phyloP scores from a whole-genome alignment of 23 tunicate species.

The Trididemnum clinides region DNA sequence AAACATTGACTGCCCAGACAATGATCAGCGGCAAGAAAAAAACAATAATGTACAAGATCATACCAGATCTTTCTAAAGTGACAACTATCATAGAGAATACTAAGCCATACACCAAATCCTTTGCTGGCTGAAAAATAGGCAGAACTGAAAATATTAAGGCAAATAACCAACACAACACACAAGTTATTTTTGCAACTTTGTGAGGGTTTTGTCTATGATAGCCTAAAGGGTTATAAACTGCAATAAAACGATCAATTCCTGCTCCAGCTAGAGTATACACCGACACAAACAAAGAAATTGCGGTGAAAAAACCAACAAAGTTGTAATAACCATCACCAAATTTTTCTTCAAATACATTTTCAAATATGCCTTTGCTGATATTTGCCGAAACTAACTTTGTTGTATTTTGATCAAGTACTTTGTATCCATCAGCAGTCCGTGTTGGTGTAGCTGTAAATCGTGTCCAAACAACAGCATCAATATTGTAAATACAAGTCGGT shows the following conservation, averaged over 20 bases:
- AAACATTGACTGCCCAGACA: slow-evolving; percentile 59
- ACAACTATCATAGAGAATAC: neutral
- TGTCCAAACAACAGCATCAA: neutral
- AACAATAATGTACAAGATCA: slow-evolving; percentile 31
- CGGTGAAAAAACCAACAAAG: slow-evolving; percentile 70
- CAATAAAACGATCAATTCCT: slow-evolving; percentile 64
- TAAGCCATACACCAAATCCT: neutral
- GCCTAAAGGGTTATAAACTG: slow-evolving; percentile 51
- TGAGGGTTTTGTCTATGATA: slow-evolving; percentile 65
- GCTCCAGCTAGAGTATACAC: slow-evolving; percentile 72
- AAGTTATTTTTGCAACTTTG: slow-evolving; percentile 24
- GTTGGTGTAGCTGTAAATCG: neutral
- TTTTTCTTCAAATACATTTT: neutral
- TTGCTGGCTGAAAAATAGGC: slow-evolving; percentile 13
- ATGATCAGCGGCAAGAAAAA: slow-evolving; percentile 53
- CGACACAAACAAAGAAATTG: slow-evolving; percentile 59
- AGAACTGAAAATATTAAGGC: slow-evolving; percentile 40
- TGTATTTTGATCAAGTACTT: neutral
- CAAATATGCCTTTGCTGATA: neutral
- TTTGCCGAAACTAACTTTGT: neutral
- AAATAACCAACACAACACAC: slow-evolving; percentile 34
- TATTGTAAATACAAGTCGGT: slow-evolving; percentile 44
- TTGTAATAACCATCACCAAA: slow-evolving; percentile 12
- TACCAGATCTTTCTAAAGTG: neutral
- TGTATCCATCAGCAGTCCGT: neutral